phyloP scores from a whole-genome alignment of 37 sponge, comb jelly and placozoan genomes.

The Chondrosia reniformis region DNA sequence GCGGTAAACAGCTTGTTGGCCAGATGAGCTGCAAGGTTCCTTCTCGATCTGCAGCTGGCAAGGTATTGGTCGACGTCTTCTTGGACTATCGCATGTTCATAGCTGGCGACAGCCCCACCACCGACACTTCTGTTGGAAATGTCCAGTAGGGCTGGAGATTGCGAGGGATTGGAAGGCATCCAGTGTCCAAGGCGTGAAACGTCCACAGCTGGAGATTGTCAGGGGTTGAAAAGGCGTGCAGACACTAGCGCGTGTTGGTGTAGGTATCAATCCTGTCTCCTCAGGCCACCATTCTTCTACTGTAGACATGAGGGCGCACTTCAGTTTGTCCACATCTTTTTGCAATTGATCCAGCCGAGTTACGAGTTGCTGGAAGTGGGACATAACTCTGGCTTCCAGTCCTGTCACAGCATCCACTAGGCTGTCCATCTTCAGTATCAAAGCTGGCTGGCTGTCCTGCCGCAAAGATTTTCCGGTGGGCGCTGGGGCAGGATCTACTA shows the following conservation, averaged over 20 bases:
- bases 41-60: not conserved
- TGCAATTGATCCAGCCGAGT: not conserved
- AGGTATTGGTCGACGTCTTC: not conserved
- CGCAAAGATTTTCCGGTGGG: not conserved
- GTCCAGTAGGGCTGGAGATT: not conserved
- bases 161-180: no score
- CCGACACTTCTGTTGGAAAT: slow-evolving; percentile 3
- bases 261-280: not conserved
- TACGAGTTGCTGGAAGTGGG: not conserved
- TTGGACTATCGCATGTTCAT: not conserved
- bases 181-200: no score
- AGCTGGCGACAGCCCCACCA: not conserved
- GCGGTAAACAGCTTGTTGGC: not conserved
- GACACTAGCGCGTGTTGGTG: not conserved
- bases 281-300: not conserved
- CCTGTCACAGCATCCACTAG: not conserved
- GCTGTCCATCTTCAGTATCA: not conserved
- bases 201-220: not conserved
- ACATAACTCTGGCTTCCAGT: not conserved
- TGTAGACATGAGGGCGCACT: not conserved
- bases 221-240: not conserved
- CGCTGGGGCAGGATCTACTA: not conserved
- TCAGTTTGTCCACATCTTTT: not conserved
- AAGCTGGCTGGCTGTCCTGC: not conserved
- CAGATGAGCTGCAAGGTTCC: not conserved